Conservation (phyloP, 2,797 vertebrate species). For the Myoxocephalus aenaeus region DNA sequence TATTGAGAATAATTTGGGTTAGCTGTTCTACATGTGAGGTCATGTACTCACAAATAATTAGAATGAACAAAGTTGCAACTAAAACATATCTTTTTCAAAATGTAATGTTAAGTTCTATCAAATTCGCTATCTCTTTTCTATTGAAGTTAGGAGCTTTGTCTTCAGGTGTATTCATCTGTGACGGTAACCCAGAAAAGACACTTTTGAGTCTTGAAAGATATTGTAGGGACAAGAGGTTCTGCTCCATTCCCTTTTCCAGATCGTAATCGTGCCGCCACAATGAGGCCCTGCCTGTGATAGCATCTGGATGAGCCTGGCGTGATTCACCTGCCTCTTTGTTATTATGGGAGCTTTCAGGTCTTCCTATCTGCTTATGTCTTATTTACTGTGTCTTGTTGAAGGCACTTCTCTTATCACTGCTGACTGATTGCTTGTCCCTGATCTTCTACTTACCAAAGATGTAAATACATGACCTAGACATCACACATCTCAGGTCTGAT, state of each 20-base stretch:
- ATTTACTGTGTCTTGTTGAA: slow-evolving; percentile 55
- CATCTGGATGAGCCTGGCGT: slow-evolving; percentile 62
- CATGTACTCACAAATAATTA: not conserved
- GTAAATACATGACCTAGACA: slow-evolving; percentile 63
- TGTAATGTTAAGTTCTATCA: not conserved
- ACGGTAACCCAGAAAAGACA: slow-evolving; percentile 44
- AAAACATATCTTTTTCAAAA: not conserved
- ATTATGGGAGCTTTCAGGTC: slow-evolving; percentile 53
- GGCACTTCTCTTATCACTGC: slow-evolving; percentile 69
- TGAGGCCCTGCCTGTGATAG: slow-evolving; percentile 62
- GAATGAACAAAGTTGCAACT: not conserved
- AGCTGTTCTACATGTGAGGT: not conserved
- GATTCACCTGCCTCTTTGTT: slow-evolving; percentile 64
- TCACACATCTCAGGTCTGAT: slow-evolving; percentile 65
- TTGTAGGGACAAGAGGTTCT: slow-evolving; percentile 51
- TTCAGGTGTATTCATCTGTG: slow-evolving; percentile 18
- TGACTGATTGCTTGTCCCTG: slow-evolving; percentile 71
- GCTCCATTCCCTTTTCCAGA: slow-evolving; percentile 51
- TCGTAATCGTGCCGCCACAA: slow-evolving; percentile 48
- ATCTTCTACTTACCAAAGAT: slow-evolving; percentile 52
- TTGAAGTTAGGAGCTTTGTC: slow-evolving; percentile 1
- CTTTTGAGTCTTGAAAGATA: slow-evolving; percentile 62
- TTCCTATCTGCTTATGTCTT: slow-evolving; percentile 54
- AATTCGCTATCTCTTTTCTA: not conserved
- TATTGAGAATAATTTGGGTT: not conserved